Evolutionary conservation across 2,113 vertebrate species (phyloP).

Genomic region (Triplophysa rosa): DNA sequence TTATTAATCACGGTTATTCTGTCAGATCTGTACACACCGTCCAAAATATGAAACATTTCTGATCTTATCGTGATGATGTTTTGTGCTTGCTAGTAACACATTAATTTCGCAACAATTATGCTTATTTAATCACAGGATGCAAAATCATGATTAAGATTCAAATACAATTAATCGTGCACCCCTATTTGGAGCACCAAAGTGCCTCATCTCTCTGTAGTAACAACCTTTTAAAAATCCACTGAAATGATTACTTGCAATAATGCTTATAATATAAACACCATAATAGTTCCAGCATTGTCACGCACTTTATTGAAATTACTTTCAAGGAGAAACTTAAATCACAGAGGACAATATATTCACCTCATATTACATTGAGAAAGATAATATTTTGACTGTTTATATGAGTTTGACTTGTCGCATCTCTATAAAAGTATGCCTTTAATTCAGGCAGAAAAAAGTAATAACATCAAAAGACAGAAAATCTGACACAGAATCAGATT

Average conservation of each 20-base stretch:
- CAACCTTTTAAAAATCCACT: not conserved
- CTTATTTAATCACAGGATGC: too few species aligned
- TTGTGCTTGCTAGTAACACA: too few species aligned
- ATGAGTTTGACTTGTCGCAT: conserved; percentile 3
- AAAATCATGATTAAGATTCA: too few species aligned
- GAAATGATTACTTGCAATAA: too few species aligned
- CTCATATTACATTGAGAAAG: conserved; percentile 3
- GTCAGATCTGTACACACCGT: too few species aligned
- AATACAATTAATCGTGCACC: too few species aligned
- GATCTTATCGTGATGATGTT: too few species aligned
- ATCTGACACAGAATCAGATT: not conserved
- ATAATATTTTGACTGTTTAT: not conserved
- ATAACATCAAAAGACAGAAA: too few species aligned
- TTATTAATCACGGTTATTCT: too few species aligned
- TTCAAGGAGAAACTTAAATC: not conserved
- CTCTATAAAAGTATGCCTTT: not conserved
- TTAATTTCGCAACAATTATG: too few species aligned
- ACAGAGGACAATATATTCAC: not conserved
- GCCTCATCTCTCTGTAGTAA: not conserved
- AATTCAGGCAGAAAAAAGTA: conserved; percentile 2
- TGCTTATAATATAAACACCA: not conserved
- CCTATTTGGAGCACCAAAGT: not conserved
- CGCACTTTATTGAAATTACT: not conserved
- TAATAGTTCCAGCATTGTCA: not conserved
- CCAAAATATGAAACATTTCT: too few species aligned